These are phyloP conservation scores for Electrona antarctica DNA, from an alignment of 2,113 vertebrate species.

Conservation along the genomic window DNA sequence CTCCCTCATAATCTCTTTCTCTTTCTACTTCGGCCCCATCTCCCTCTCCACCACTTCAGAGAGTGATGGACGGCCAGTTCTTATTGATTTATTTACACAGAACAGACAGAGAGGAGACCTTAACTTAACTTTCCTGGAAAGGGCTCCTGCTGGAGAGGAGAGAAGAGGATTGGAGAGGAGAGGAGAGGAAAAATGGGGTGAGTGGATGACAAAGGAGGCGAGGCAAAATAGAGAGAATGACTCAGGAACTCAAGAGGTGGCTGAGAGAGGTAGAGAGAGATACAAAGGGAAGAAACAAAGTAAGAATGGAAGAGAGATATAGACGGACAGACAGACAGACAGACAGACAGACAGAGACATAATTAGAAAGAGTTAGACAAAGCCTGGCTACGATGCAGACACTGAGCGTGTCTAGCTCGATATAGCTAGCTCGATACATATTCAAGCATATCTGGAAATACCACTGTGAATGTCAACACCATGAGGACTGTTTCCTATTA, in stretches of 20 bases:
- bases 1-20: not conserved
- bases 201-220: not conserved
- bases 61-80: constrained; percentile 30
- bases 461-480: constrained; percentile 1
- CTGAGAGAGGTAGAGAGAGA: not conserved
- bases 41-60: constrained; percentile 25
- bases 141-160: constrained; percentile 23
- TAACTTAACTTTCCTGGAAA: too few species aligned
- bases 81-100: constrained; percentile 59
- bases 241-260: not conserved
- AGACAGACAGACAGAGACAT: not conserved
- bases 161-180: not conserved
- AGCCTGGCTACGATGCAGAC: too few species aligned
- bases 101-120: constrained; percentile 24
- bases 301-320: not conserved
- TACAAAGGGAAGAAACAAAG: not conserved
- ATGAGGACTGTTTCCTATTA: constrained; percentile 18
- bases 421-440: not conserved
- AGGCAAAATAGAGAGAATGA: not conserved
- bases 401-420: too few species aligned
- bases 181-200: constrained; percentile 4
- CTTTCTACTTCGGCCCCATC: constrained; percentile 18
- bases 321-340: not conserved
- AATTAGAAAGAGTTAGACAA: too few species aligned
- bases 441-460: constrained; percentile 35